These are phyloP conservation scores for Diarsia dahlii DNA, from an alignment of 2,888 invertebrate species.

Conservation along the genomic window DNA sequence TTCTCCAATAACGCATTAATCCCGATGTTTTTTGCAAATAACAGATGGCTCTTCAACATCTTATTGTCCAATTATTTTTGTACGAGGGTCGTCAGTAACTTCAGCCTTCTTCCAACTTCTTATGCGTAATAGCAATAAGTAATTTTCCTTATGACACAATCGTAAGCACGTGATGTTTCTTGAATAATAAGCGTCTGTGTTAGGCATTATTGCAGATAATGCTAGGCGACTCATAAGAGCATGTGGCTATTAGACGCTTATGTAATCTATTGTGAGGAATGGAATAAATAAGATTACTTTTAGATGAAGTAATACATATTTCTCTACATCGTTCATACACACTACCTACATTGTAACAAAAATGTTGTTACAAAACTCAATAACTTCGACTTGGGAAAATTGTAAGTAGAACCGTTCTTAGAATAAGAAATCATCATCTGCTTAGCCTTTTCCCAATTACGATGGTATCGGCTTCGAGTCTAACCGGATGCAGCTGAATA, in stretches of 20 bases:
- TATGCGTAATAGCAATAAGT: slow-evolving; percentile 30
- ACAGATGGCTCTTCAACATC: slow-evolving; percentile 22
- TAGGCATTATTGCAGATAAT: slow-evolving; percentile 37
- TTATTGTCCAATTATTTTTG: slow-evolving; percentile 38
- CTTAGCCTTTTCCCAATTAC: neutral
- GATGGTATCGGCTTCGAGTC: neutral
- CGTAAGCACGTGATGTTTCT: slow-evolving; percentile 23
- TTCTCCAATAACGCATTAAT: slow-evolving; percentile 2
- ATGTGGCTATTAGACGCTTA: slow-evolving; percentile 14
- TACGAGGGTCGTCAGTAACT: slow-evolving; percentile 6
- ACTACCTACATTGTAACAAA: too few relatives aligned
- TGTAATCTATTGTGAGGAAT: slow-evolving; percentile 23
- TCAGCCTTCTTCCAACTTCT: slow-evolving; percentile 3
- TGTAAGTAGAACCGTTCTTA: too few relatives aligned
- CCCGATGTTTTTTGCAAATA: slow-evolving; percentile 10
- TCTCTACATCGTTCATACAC: neutral
- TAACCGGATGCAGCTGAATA: neutral
- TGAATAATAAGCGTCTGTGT: slow-evolving; percentile 42
- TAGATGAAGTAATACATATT: slow-evolving; percentile 13
- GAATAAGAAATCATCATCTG: neutral
- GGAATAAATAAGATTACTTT: slow-evolving; percentile 1
- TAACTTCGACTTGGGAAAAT: neutral
- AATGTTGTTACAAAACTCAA: neutral
- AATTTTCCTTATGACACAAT: slow-evolving; percentile 54
- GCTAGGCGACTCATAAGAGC: neutral